phyloP scores from a whole-genome alignment of 2,888 invertebrate species.

The Creontiades dilutus region DNA sequence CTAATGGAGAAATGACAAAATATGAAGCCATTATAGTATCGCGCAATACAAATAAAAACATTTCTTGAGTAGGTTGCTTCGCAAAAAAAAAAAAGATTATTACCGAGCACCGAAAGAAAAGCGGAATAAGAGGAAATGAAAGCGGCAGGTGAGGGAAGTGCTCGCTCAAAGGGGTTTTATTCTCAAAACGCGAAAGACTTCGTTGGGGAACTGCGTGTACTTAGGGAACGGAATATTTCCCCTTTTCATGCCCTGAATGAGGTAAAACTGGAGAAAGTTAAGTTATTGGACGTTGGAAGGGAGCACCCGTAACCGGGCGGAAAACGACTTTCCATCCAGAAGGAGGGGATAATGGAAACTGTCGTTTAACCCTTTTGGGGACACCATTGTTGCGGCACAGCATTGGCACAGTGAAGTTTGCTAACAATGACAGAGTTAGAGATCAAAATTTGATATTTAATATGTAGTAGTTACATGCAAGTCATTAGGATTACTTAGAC shows the following conservation, averaged over 20 bases:
- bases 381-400: background rate
- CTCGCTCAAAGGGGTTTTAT: conserved; percentile 6
- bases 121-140: background rate
- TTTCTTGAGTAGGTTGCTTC: background rate
- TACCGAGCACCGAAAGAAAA: background rate
- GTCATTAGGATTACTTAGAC: too few relatives aligned
- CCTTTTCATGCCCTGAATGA: conserved; percentile 4
- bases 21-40: background rate
- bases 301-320: background rate
- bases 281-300: background rate
- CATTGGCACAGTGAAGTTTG: background rate
- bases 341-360: conserved; percentile 8
- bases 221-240: conserved; percentile 1
- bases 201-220: background rate
- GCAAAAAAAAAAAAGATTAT: background rate
- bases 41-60: background rate
- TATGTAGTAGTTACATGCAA: too few relatives aligned
- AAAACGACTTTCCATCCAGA: background rate
- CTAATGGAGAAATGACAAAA: too few relatives aligned
- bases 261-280: conserved; percentile 26
- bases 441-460: too few relatives aligned
- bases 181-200: conserved; percentile 36
- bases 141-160: conserved; percentile 3
- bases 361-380: background rate
- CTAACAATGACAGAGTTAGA: background rate